Evolutionary conservation across 2,888 invertebrate species (phyloP).

Genomic region (Pristionchus exspectatus): DNA sequence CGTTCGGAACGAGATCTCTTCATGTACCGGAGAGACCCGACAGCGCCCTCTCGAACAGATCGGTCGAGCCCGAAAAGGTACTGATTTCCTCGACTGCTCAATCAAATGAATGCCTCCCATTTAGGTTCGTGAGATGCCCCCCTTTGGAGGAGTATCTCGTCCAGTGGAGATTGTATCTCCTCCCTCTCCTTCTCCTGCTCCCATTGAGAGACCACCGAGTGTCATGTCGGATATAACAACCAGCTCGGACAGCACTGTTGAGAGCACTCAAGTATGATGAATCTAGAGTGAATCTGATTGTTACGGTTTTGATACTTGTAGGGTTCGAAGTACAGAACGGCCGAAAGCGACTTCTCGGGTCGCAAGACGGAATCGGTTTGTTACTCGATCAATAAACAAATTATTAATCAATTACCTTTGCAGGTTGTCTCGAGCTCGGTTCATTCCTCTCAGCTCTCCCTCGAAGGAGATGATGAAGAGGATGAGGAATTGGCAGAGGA

Average conservation of each 20-base stretch:
- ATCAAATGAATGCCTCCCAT: background rate
- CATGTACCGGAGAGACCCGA: background rate
- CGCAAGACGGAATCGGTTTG: background rate
- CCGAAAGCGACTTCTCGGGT: background rate
- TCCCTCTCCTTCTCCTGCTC: background rate
- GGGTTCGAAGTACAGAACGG: background rate
- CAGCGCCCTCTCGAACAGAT: background rate
- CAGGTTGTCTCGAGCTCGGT: background rate
- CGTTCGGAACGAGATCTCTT: slow-evolving; percentile 12
- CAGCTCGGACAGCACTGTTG: background rate
- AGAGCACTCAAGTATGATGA: background rate
- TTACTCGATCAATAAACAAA: too few species aligned
- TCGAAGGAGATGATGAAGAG: background rate
- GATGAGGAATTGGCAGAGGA: background rate
- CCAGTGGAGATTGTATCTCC: background rate
- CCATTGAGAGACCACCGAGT: background rate
- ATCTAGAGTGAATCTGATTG: background rate
- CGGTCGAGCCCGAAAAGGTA: background rate
- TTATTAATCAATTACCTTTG: background rate
- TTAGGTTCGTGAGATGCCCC: background rate
- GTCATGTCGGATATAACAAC: background rate
- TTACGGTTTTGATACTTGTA: background rate
- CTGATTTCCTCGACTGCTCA: background rate
- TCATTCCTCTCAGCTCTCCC: background rate
- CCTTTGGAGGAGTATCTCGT: background rate